A percentile compares a stretch with the other conserved stretches of the same genome.
Conservation (phyloP, 2,797 vertebrate genomes). For the Clarias platycephalus region DNA sequence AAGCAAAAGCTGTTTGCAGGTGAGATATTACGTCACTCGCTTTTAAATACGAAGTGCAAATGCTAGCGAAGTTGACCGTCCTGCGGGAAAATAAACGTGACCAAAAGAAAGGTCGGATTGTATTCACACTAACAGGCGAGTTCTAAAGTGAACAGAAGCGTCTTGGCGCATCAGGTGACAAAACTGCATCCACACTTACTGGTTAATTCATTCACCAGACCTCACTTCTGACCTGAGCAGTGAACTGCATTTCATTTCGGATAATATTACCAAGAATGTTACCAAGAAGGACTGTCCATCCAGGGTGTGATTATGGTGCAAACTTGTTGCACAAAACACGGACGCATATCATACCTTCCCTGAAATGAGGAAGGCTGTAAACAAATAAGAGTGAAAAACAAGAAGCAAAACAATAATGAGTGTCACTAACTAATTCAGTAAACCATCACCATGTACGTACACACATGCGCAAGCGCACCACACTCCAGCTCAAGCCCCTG, state of each 20-base stretch:
- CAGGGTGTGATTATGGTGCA: neutral
- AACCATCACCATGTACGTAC: slow-evolving; percentile 10
- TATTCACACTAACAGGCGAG: neutral
- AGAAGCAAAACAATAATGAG: neutral
- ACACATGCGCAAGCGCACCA: slow-evolving; percentile 46
- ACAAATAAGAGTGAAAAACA: neutral
- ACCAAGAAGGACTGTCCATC: neutral
- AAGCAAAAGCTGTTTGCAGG: neutral
- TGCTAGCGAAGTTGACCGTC: neutral
- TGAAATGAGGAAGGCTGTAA: neutral
- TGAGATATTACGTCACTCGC: neutral
- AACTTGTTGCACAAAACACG: neutral
- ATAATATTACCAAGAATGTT: neutral
- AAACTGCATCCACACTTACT: neutral
- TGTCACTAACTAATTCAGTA: slow-evolving; percentile 22
- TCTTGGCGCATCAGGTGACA: neutral
- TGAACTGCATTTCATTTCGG: neutral
- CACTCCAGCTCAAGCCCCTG: neutral
- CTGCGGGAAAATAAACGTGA: neutral
- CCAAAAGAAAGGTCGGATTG: neutral
- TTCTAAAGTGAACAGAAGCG: neutral
- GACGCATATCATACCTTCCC: neutral
- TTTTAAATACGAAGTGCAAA: neutral
- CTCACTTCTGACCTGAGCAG: neutral
- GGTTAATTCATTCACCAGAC: neutral